Evolutionary conservation across 2,888 invertebrate species (phyloP).

Genomic region (Drosophila yooni): DNA sequence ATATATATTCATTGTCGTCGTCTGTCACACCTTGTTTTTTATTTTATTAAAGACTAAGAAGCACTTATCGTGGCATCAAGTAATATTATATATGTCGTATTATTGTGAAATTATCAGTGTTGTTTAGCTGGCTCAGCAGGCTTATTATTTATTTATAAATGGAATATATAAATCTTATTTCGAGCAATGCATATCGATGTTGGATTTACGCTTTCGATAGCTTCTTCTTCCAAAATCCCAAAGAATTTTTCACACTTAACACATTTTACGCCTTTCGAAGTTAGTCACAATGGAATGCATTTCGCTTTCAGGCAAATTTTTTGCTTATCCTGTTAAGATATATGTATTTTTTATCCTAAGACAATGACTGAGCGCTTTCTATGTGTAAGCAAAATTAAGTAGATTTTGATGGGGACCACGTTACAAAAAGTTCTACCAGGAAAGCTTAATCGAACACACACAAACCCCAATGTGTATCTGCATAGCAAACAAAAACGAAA

Average conservation of each 20-base stretch:
- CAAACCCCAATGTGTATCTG: conserved; percentile 25
- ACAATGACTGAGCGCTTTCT: background rate
- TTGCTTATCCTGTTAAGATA: background rate
- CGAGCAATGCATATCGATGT: background rate
- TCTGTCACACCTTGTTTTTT: background rate
- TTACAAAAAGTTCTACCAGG: background rate
- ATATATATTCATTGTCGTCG: background rate
- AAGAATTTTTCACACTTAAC: background rate
- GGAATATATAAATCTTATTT: background rate
- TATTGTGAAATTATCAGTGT: background rate
- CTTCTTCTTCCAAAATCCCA: background rate
- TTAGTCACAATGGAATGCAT: background rate
- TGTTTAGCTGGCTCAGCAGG: background rate
- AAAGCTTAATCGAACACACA: conserved; percentile 24
- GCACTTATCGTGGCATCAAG: background rate
- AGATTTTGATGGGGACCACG: background rate
- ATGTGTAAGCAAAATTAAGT: background rate
- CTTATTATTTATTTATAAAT: background rate
- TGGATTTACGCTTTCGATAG: background rate
- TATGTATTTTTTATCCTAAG: background rate
- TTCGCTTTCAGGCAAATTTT: background rate
- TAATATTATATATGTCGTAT: background rate
- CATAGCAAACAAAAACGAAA: conserved; percentile 61
- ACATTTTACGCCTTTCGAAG: background rate
- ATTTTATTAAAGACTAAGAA: background rate